phyloP scores from a whole-genome alignment of 2,888 invertebrate genomes.

The Drosophila quinaria region DNA sequence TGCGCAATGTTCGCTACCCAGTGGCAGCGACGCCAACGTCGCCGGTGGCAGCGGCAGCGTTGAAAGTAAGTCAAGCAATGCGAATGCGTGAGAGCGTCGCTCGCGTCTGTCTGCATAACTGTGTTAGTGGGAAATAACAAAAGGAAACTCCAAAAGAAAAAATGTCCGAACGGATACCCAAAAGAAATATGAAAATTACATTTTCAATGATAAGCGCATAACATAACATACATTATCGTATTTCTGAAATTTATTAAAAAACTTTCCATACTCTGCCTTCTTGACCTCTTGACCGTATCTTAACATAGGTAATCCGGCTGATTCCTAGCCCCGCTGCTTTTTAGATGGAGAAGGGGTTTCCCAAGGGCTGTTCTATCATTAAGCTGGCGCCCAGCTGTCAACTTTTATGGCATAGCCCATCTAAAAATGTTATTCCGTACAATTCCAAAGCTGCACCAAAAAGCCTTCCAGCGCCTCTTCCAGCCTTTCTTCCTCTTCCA shows the following conservation, averaged over 20 bases:
- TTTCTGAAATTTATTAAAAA: not conserved
- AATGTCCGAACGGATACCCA: not conserved
- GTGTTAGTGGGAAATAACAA: slow-evolving; percentile 31
- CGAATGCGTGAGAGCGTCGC: slow-evolving; percentile 54
- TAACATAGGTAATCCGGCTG: slow-evolving; percentile 7
- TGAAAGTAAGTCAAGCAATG: slow-evolving; percentile 72
- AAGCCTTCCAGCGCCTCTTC: slow-evolving; percentile 50
- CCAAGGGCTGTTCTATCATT: slow-evolving; percentile 46
- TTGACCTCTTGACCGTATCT: not conserved
- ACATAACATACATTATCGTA: slow-evolving; percentile 25
- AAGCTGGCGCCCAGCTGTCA: slow-evolving; percentile 76
- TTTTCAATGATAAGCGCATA: slow-evolving; percentile 31
- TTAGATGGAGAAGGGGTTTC: not conserved
- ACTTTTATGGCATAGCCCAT: slow-evolving; percentile 41
- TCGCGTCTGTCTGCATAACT: slow-evolving; percentile 15
- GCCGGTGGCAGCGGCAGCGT: slow-evolving; percentile 46
- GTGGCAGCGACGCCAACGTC: slow-evolving; percentile 48
- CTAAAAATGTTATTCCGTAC: slow-evolving; percentile 34
- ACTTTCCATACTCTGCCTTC: not conserved
- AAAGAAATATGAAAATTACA: slow-evolving; percentile 1
- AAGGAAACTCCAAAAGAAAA: slow-evolving; percentile 7
- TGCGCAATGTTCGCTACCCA: slow-evolving; percentile 70
- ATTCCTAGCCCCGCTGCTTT: not conserved
- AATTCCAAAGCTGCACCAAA: slow-evolving; percentile 52
- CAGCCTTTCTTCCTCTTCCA: slow-evolving; percentile 24